Base-by-base conservation (phyloP, 2,113 vertebrate species). In the Ceyx margarethae region DNA sequence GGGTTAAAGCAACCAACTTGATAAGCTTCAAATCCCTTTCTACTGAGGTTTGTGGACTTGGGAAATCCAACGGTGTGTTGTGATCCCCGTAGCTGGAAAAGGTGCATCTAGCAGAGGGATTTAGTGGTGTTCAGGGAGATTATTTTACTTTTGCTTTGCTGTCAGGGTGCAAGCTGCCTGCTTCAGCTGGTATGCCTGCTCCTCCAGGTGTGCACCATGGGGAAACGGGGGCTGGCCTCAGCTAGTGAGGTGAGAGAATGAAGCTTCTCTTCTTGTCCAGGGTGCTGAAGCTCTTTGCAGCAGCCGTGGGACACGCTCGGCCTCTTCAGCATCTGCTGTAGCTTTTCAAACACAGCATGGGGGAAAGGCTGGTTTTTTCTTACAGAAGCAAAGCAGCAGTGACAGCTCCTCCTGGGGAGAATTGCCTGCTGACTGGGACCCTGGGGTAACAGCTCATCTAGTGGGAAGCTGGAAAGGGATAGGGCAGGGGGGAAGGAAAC, bases 181-280 rank as follows among this genome's bases (percentile, higher is more conserved):
- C 67, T 65, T 40, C 9, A 64, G 22, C 9, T 2, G 11, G 13
- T 48, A 19, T 42, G 16, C 21, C 12, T 8, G 9, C 15, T 9
- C 6, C 1, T 10, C 2, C 17, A 33, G 31, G 3, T 29, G 50
- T 77, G 72, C 13, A 1, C 22, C 4, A 0, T 5, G 31, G 51
- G 17, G 10, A 40, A 26, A 0, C 26, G 28, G 58, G 31, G 65
- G 8, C 21, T 3, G 12, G 26, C 4, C 5, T 1, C 20, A 31
- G 53, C 81, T 69, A 6, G 6, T 2, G 1, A 19, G 29, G 2
- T 11, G 48, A 10, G 60, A 19, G 83, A 6, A 7, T 1, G 62
- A 31, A 64, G 66, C 28, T 87, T 64, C 65, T 72, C 91, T 93
- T 94, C 79, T 80, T 96, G 90, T 96, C 96, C 95, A 83, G 64